These are phyloP conservation scores for Tenthredo scrophulariae DNA, from an alignment of 2,888 invertebrate species.

Conservation along the genomic window DNA sequence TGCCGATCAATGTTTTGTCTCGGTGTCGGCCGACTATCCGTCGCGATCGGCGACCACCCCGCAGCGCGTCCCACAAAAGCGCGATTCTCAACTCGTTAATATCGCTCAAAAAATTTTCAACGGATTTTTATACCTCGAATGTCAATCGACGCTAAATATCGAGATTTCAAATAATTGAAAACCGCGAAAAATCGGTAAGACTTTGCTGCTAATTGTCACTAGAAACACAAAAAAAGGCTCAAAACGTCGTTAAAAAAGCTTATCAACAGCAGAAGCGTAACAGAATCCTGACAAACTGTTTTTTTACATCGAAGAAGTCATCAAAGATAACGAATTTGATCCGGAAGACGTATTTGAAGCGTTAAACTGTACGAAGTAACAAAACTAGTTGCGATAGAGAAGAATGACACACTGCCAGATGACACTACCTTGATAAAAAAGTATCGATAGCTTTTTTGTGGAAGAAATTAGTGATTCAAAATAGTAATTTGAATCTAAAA, in stretches of 20 bases:
- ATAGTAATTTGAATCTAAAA: not conserved
- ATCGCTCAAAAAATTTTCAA: not conserved
- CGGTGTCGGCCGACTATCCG: constrained; percentile 73
- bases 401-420: no score
- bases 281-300: not conserved
- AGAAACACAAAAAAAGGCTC: not conserved
- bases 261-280: not conserved
- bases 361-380: not conserved
- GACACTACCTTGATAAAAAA: not conserved
- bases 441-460: not conserved
- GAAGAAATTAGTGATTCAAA: not conserved
- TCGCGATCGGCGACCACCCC: constrained; percentile 77
- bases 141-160: not conserved
- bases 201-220: not conserved
- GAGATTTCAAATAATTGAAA: not conserved
- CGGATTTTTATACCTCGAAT: not conserved
- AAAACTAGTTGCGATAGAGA: not conserved
- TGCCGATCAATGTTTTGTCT: constrained; percentile 70
- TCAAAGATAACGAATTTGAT: not conserved
- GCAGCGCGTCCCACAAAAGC: constrained; percentile 46
- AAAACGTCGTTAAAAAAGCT: not conserved
- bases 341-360: not conserved
- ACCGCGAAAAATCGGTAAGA: not conserved
- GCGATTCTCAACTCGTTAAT: constrained; percentile 49
- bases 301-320: not conserved